A percentile compares a stretch with the other conserved stretches of the same genome.
Evolutionary conservation across 2,888 invertebrate species (phyloP).

Genomic region (Dryobota labecula): DNA sequence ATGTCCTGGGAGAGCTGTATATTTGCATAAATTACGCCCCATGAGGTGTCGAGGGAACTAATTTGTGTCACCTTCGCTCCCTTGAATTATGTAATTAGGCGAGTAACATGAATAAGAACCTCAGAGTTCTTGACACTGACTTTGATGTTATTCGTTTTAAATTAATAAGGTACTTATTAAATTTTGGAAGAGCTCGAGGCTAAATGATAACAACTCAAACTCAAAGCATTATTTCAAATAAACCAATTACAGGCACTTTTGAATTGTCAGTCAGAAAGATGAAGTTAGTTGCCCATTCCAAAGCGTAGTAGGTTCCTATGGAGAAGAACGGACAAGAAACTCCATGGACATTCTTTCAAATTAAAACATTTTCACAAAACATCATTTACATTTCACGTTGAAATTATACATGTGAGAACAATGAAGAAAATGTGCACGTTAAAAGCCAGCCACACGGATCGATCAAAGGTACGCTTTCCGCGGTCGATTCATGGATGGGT

Average conservation of each 20-base stretch:
- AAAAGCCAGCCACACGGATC: no score
- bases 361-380: no score
- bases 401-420: no score
- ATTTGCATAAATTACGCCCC: conserved; percentile 43
- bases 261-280: no score
- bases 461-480: neutral
- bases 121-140: conserved; percentile 6
- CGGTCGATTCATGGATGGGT: neutral
- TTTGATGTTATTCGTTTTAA: neutral
- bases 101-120: conserved; percentile 12
- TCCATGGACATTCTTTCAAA: no score
- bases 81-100: conserved; percentile 39
- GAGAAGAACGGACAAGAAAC: no score
- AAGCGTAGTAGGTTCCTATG: no score
- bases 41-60: conserved; percentile 29
- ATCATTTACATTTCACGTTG: no score
- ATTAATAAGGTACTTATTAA: neutral
- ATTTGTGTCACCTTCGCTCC: conserved; percentile 44
- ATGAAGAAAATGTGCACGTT: no score
- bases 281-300: no score
- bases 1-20: conserved; percentile 31
- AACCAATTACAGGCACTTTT: no score
- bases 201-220: neutral
- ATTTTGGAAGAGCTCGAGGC: neutral
- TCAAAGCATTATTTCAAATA: no score